Percentiles rank a stretch among this genome's conserved stretches.
These are phyloP conservation scores for Percopsis transmontana DNA, from an alignment of 2,113 vertebrate genomes.

Conservation along the genomic window DNA sequence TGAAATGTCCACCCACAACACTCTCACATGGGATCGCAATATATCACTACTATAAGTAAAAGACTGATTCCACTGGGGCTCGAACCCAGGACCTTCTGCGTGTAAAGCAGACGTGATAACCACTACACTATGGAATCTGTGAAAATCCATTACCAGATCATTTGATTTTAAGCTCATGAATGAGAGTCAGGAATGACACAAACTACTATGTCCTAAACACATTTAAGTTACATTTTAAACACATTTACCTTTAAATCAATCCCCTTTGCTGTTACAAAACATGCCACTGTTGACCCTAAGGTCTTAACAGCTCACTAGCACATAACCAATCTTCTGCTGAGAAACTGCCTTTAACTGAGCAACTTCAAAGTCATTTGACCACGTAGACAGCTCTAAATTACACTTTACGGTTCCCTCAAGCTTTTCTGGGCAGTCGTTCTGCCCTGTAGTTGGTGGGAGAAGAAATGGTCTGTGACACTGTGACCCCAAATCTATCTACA, in stretches of 20 bases:
- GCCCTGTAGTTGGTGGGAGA: constrained; percentile 30
- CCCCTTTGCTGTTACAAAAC: neutral
- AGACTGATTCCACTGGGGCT: constrained; percentile 99
- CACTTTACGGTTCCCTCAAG: constrained; percentile 18
- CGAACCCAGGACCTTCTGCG: constrained; percentile 99
- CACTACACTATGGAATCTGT: too few species aligned
- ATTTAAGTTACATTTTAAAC: neutral
- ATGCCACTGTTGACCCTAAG: constrained; percentile 1
- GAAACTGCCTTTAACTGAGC: constrained; percentile 13
- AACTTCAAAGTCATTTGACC: constrained; percentile 49
- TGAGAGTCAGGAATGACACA: too few species aligned
- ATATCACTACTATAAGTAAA: too few species aligned
- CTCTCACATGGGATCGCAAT: too few species aligned
- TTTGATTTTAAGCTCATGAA: too few species aligned
- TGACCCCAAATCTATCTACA: constrained; percentile 44
- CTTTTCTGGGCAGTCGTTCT: constrained; percentile 42
- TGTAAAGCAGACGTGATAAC: constrained; percentile 64
- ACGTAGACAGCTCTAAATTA: constrained; percentile 45
- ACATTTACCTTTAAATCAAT: constrained; percentile 2
- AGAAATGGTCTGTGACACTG: constrained; percentile 28
- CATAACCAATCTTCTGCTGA: constrained; percentile 16
- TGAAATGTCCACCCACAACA: too few species aligned
- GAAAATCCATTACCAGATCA: too few species aligned
- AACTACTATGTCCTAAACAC: too few species aligned
- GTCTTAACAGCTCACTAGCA: neutral